Evolutionary conservation across 2,113 vertebrate species (phyloP), one percentile per base, ranked within the genome.

Genomic region (Tachysurus fulvidraco): DNA sequence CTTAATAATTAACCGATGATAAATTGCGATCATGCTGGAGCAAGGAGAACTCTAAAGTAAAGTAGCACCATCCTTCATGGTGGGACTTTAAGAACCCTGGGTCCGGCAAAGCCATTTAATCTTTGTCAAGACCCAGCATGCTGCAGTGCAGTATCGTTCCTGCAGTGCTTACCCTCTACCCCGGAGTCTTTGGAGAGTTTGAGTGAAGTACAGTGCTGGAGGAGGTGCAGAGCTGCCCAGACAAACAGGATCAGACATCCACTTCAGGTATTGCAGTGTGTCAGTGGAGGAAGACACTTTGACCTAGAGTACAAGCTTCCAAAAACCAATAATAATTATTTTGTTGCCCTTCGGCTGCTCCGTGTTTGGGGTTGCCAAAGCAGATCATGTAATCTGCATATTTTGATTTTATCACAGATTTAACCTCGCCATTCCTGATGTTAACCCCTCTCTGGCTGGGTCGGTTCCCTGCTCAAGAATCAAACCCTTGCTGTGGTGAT

Each of bases 21-120:
- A 28, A 36, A 76, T 52, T 54, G 57, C 25, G 5, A 59, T 25
- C 25, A 0, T 64, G 62, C 57, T 44, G 67, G 50, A 46, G 44
- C 64, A 46, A 62, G 52, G 77, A 86, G 64, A 86, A 28, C 8
- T 71, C 52, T 36, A 84, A 74, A 57, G 14, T 28, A 5, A 74
- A 76, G 83, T 60, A 41, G 23, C 57, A 1, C 28, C 17, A 54
- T 81, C 85, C 85, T 86, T 65, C 50, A 79, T 30, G 30, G 44
- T 69, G 76, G 50, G 62, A 64, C 17, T 67, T 55, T 62, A 54
- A 67, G 62, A 65, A 67, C 11, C n/a, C 14, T n/a, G 46, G 76
- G 76, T 86, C 46, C 60, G 41, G 60, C 54, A 55, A 86, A 81
- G 77, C 21, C 64, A 5, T 83, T 87, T 87, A 76, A 74, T 87